phyloP scores from a whole-genome alignment of 2,797 vertebrate genomes.

The Ibycter americanus region DNA sequence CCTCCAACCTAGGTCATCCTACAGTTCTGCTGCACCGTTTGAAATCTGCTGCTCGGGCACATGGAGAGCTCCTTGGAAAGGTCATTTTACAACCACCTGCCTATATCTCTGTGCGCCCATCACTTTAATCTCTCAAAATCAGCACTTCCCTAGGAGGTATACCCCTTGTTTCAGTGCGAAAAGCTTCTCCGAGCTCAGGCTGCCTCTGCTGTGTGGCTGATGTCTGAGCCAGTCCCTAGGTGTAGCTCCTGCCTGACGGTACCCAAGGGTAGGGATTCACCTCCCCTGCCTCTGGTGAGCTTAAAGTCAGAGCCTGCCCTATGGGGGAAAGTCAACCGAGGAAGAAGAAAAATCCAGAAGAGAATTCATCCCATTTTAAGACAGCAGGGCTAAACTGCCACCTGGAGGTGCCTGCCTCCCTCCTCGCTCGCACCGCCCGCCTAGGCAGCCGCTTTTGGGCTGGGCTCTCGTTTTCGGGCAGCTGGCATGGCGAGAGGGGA shows the following conservation, averaged over 20 bases:
- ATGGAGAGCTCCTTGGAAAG: not conserved
- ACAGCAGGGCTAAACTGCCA: not conserved
- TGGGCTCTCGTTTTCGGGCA: not conserved
- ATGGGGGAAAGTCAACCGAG: not conserved
- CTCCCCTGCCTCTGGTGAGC: not conserved
- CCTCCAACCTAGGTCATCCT: not conserved
- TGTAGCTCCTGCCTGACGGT: not conserved
- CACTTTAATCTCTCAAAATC: not conserved
- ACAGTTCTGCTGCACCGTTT: not conserved
- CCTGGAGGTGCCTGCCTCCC: not conserved
- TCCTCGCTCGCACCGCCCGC: not conserved
- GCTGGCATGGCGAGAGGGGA: not conserved
- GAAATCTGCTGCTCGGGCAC: not conserved
- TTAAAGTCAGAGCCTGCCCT: not conserved
- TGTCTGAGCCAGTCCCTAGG: not conserved
- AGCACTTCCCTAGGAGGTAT: not conserved
- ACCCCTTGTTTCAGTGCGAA: not conserved
- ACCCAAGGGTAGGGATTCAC: not conserved
- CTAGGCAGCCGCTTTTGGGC: not conserved
- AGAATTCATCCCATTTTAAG: not conserved
- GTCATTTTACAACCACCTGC: not conserved
- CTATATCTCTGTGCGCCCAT: not conserved
- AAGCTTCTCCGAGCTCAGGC: not conserved
- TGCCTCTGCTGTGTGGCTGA: not conserved
- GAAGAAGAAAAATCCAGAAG: not conserved